Base-by-base conservation (phyloP, 2,113 vertebrate genomes). In the Onychostruthus taczanowskii region DNA sequence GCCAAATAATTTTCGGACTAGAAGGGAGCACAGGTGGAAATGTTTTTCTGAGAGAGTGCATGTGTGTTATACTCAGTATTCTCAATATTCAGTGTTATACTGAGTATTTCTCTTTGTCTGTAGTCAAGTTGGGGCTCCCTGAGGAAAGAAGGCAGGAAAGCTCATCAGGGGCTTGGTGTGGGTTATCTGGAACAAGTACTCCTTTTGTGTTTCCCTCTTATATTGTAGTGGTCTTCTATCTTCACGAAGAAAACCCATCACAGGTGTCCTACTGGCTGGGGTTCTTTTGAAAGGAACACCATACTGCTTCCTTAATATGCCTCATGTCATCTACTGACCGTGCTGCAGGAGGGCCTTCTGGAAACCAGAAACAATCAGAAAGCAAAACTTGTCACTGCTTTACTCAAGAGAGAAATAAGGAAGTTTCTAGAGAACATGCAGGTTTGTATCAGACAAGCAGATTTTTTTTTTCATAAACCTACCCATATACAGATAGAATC, bases 301-400 rank as follows among this genome's bases (percentile, higher is more conserved):
- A 22, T 31, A 11, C 4, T 83, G 1, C 46, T 73, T 62, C 17
- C 6, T 61, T 49, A 62, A 53, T 41, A 50, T 1, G 1, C 12
- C 13, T 69, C 19, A 2, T 37, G 14, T 39, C 3, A 0, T 13
- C 3, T 33, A 59, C 18, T 21, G 59, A 39, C 8, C n/a, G 6
- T 55, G 33, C 7, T 69, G 17, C 4, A 4, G 17, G 11, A 80
- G 7, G 88, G 9, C 3, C 28, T 58, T 47, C 39, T 35, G 22
- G 59, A 89, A 75, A 70, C 31, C 18, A 84, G 68, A 81, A 80
- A 44, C 7, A 66, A 62, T 50, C 44, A 68, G 14, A 74, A 4
- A 44, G 5, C 8, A 63, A 35, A 53, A n/a, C 22, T 63, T 49
- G 17, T 21, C 31, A 50, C 12, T 80, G 12, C 49, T 84, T 58